These are phyloP conservation scores for Drosophila nr. perissopoda DNA, from an alignment of 2,888 invertebrate species.

Conservation along the genomic window DNA sequence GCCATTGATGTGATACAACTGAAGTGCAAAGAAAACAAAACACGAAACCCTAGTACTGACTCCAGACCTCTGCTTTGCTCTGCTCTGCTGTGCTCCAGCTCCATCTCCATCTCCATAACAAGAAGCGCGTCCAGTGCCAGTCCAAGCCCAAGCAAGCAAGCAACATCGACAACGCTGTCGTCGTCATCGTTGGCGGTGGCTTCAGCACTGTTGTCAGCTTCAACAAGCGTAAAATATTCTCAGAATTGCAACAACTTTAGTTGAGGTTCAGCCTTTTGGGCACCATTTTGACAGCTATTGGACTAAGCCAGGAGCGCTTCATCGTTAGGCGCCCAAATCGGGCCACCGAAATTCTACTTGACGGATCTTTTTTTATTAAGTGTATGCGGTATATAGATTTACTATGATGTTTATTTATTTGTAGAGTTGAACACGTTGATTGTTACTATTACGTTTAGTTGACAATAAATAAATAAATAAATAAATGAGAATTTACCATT, in stretches of 20 bases:
- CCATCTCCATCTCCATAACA: constrained; percentile 9
- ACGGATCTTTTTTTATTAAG: background rate
- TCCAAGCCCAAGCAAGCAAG: constrained; percentile 1
- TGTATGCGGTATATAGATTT: background rate
- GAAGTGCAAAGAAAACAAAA: constrained; percentile 80
- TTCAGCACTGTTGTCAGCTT: constrained; percentile 69
- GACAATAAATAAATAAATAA: background rate
- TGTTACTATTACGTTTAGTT: background rate
- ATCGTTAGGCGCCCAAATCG: constrained; percentile 10
- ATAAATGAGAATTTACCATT: background rate
- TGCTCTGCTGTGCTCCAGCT: constrained; percentile 8
- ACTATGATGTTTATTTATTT: background rate
- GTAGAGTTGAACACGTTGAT: background rate
- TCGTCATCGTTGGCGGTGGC: constrained; percentile 66
- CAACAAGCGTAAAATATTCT: constrained; percentile 77
- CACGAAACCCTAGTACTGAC: constrained; percentile 67
- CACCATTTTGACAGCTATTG: constrained; percentile 52
- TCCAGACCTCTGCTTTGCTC: constrained; percentile 20
- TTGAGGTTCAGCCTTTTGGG: constrained; percentile 55
- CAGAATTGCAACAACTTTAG: constrained; percentile 78
- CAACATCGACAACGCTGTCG: constrained; percentile 36
- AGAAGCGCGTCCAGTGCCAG: constrained; percentile 20
- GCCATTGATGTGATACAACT: constrained; percentile 80
- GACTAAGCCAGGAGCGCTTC: constrained; percentile 36
- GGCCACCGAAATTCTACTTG: constrained; percentile 9